A percentile compares a stretch with the other conserved stretches of the same genome.
Conservation (phyloP, 1,140 invertebrate genomes). For the Drosophila subpulchrella region DNA sequence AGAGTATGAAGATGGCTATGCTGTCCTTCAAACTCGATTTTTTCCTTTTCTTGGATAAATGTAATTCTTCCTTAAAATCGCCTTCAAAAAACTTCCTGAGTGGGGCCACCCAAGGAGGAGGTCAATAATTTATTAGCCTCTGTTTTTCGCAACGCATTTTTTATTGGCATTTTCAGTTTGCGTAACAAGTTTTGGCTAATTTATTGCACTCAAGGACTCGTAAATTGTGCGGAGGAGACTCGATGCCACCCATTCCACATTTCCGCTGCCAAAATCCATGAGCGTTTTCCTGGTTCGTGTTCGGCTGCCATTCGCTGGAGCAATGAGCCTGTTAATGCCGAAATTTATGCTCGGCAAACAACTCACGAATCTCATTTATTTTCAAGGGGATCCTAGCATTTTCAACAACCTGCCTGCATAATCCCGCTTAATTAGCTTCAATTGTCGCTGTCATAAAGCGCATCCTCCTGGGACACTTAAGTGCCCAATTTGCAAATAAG, state of each 20-base stretch:
- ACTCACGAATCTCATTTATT: conserved; percentile 72
- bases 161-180: conserved; percentile 71
- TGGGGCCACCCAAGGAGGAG: not conserved
- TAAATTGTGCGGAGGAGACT: conserved; percentile 51
- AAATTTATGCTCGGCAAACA: conserved; percentile 64
- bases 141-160: conserved; percentile 64
- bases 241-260: not conserved
- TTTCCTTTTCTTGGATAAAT: conserved; percentile 4
- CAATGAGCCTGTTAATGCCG: conserved; percentile 65
- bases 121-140: conserved; percentile 57
- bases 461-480: conserved; percentile 54
- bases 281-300: conserved; percentile 26
- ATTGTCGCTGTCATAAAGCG: conserved; percentile 71
- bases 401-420: conserved; percentile 45
- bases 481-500: conserved; percentile 48
- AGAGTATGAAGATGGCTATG: not conserved
- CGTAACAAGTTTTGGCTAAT: conserved; percentile 72
- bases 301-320: conserved; percentile 35
- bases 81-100: conserved; percentile 1
- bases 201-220: conserved; percentile 63
- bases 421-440: conserved; percentile 63
- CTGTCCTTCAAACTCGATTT: not conserved
- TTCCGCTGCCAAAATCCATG: conserved; percentile 17
- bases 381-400: conserved; percentile 6
- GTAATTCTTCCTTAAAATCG: conserved; percentile 14